Evolutionary conservation across 1,140 invertebrate species (phyloP).

Genomic region (Camponotus pennsylvanicus): DNA sequence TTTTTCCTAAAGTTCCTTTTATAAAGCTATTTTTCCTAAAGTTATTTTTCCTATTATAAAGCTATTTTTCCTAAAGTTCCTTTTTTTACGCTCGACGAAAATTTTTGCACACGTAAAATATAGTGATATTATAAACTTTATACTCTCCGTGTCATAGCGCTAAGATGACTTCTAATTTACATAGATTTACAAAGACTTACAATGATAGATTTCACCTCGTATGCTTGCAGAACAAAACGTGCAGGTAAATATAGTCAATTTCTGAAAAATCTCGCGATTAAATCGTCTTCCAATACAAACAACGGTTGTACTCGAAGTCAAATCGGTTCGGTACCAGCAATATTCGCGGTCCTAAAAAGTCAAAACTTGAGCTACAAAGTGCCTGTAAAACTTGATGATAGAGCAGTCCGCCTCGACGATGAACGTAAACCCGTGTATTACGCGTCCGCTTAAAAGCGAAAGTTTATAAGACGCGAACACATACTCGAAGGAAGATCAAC

Average conservation of each 20-base stretch:
- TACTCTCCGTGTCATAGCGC: not conserved
- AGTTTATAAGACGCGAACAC: conserved; percentile 2
- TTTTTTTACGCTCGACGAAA: not conserved
- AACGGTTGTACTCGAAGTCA: not conserved
- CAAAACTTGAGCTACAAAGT: conserved; percentile 14
- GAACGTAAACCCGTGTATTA: conserved; percentile 4
- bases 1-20: not conserved
- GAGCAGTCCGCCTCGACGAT: not conserved
- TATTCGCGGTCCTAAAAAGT: not conserved
- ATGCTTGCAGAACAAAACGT: not conserved
- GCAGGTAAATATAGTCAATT: not conserved
- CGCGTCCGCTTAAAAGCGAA: not conserved
- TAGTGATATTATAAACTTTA: not conserved
- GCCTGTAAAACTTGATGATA: conserved; percentile 28
- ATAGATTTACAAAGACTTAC: conserved; percentile 1
- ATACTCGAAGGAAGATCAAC: not conserved
- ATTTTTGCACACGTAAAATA: not conserved
- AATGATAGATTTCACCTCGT: not conserved
- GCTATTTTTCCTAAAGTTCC: too few relatives aligned
- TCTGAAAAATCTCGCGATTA: conserved; percentile 12
- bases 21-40: not conserved
- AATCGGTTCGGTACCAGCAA: not conserved
- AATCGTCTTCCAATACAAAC: not conserved
- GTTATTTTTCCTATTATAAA: too few relatives aligned
- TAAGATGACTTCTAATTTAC: conserved; percentile 17